Conservation (phyloP, 2,113 vertebrate genomes). For the Triplophysa dalaica region DNA sequence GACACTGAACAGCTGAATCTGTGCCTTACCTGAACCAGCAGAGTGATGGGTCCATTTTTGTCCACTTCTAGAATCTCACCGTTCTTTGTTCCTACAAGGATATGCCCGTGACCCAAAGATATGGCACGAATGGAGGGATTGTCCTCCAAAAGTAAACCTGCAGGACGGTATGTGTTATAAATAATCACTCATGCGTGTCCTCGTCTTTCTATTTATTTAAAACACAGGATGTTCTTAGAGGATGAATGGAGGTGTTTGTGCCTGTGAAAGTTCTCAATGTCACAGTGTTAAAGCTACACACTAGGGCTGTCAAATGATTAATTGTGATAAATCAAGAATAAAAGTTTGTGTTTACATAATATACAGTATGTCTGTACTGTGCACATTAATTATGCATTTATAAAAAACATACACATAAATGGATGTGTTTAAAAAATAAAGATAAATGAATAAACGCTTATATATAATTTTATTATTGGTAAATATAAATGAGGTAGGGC, state of each 20-base stretch:
- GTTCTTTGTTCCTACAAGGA: conserved; percentile 97
- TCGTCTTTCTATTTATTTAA: conserved; percentile 9
- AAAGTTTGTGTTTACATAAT: no score
- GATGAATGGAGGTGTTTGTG: conserved; percentile 35
- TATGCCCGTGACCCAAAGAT: conserved; percentile 95
- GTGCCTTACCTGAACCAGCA: conserved; percentile 73
- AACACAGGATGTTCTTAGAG: conserved; percentile 38
- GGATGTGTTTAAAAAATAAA: no score
- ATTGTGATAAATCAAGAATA: no score
- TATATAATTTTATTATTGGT: no score
- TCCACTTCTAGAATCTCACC: conserved; percentile 98
- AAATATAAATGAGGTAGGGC: no score
- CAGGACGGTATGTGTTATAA: conserved; percentile 37
- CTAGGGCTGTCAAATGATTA: background rate
- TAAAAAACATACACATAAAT: no score
- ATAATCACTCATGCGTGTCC: conserved; percentile 32
- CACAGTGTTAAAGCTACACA: background rate
- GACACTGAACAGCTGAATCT: background rate
- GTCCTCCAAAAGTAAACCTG: conserved; percentile 96
- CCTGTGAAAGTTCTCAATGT: background rate
- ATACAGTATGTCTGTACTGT: no score
- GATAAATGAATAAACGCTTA: no score
- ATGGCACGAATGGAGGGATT: conserved; percentile 99
- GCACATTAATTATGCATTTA: no score
- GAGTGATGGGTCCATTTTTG: conserved; percentile 94